Evolutionary conservation across 2,888 invertebrate species (phyloP).

Genomic region (Diabrotica balteata): DNA sequence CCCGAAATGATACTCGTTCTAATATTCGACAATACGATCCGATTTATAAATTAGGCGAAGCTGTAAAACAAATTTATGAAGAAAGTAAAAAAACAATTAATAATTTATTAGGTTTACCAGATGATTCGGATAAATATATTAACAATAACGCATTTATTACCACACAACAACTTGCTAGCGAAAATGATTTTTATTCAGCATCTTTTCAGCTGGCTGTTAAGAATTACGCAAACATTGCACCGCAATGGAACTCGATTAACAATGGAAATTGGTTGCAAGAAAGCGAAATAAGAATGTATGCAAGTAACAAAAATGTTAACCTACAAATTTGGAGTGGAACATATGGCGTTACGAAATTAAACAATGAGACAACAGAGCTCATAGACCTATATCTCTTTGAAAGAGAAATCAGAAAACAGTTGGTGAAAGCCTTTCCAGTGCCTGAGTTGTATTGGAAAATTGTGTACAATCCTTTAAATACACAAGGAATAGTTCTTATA

Average conservation of each 20-base stretch:
- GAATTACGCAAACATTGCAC: constrained; percentile 64
- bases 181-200: constrained; percentile 63
- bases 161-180: constrained; percentile 64
- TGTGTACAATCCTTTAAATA: constrained; percentile 62
- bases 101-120: not conserved
- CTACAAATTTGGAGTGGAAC: constrained; percentile 57
- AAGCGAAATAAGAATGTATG: constrained; percentile 48
- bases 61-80: not conserved
- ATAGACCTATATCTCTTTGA: not conserved
- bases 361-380: not conserved
- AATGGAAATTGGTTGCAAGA: constrained; percentile 59
- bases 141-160: constrained; percentile 49
- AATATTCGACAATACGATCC: not conserved
- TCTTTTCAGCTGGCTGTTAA: constrained; percentile 62
- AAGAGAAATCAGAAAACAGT: not conserved
- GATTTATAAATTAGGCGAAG: not conserved
- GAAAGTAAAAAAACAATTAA: constrained; percentile 1
- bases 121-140: constrained; percentile 40
- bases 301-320: constrained; percentile 40
- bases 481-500: constrained; percentile 66
- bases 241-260: constrained; percentile 62
- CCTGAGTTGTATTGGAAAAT: constrained; percentile 68
- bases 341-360: not conserved
- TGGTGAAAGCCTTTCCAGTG: constrained; percentile 57
- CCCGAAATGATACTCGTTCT: not conserved